These are phyloP conservation scores for Cariama cristata DNA, from an alignment of 2,113 vertebrate species.

Conservation along the genomic window DNA sequence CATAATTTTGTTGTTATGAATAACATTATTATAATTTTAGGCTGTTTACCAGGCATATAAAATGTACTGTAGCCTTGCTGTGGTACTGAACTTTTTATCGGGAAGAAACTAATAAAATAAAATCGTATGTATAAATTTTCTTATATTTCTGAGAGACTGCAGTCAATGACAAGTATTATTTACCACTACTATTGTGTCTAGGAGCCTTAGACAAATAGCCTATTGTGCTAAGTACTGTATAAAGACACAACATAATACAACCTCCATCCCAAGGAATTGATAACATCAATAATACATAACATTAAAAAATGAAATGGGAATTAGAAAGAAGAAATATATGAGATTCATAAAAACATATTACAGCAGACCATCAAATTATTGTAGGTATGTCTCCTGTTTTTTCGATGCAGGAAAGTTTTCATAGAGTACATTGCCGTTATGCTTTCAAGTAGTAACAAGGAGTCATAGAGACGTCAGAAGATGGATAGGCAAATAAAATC, in stretches of 20 bases:
- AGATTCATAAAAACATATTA: background rate
- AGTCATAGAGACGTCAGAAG: background rate
- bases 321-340: background rate
- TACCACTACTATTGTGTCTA: background rate
- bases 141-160: background rate
- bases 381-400: background rate
- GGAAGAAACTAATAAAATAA: constrained; percentile 5
- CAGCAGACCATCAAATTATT: background rate
- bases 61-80: background rate
- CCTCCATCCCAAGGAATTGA: background rate
- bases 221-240: background rate
- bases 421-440: background rate
- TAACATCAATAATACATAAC: background rate
- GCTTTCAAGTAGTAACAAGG: background rate
- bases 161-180: background rate
- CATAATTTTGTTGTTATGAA: constrained; percentile 20
- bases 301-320: background rate
- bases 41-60: background rate
- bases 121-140: background rate
- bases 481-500: background rate
- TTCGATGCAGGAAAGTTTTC: background rate
- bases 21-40: constrained; percentile 38
- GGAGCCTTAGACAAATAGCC: background rate
- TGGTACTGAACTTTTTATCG: background rate
- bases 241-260: background rate